Base-by-base conservation (phyloP, 2,113 vertebrate species). In the Bufo gargarizans region DNA sequence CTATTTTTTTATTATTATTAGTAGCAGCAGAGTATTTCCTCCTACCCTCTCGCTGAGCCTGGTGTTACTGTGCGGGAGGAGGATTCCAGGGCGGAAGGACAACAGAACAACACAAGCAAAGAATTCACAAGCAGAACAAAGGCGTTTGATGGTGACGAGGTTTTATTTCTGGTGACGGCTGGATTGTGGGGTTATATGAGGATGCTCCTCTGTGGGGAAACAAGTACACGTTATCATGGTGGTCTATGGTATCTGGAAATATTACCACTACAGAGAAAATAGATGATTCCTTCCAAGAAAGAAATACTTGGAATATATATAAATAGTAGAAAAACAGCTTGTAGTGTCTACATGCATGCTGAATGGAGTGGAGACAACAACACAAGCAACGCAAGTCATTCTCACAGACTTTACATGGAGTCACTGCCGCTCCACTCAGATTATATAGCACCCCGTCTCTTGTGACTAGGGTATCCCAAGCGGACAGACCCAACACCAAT, bases 1-100 rank as follows among this genome's bases (percentile, higher is more conserved):
- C 56, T 84, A 16, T 87, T 79, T 82, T 78, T 86, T 77, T 89
- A 89, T 84, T 78, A 84, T 84, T 84, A 84, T 55, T 77, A 88
- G 87, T 49, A 84, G 81, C 87, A 78, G 87, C 87, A 55, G 87
- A 84, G 82, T 89, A 89, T 89, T 89, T 89, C 87, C 87, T 89
- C 87, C 87, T 89, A 89, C 82, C 59, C 87, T 89, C 58, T 84
- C 74, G 69, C 58, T 11, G 74, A 84, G 72, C 63, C 59, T 50
- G 16, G 56, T 33, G 50, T 67, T 67, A 76, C 59, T 78, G 81
- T 58, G 80, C 74, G 50, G 72, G 81, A 84, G 87, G 82, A 84
- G 74, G 49, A 78, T 84, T 84, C 22, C 72, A 58, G 82, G 87
- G 82, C 87, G 59, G 81, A 89, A 84, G 74, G 74, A 89, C 87